phyloP scores from a whole-genome alignment of 1,140 invertebrate species.

The Meloidogyne chitwoodi region DNA sequence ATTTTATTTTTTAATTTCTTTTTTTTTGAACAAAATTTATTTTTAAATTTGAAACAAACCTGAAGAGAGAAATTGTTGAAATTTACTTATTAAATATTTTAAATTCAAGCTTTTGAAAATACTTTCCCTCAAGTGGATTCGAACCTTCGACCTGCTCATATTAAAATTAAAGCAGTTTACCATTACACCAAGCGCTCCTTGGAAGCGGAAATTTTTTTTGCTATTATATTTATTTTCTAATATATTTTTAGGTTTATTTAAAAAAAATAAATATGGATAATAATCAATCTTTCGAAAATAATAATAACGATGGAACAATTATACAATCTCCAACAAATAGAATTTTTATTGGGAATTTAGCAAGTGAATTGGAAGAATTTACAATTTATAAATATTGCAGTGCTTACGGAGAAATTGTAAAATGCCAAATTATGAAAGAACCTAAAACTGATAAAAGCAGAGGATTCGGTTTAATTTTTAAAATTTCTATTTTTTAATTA shows the following conservation, averaged over 20 bases:
- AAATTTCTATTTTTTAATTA: no score
- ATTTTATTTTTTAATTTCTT: no score
- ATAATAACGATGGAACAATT: background rate
- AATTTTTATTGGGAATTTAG: conserved; percentile 27
- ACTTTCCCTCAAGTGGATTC: background rate
- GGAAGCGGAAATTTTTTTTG: background rate
- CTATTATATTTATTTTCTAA: background rate
- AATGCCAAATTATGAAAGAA: conserved; percentile 34
- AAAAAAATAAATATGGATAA: background rate
- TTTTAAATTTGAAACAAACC: no score
- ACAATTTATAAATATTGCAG: conserved; percentile 26
- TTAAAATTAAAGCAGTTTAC: no score
- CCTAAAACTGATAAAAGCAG: conserved; percentile 17
- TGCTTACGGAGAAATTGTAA: conserved; percentile 18
- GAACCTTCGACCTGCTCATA: background rate
- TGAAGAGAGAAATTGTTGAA: no score
- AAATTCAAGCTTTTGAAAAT: background rate
- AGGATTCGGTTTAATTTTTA: conserved; percentile 16
- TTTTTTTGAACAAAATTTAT: no score
- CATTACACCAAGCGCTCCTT: background rate
- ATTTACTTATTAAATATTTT: no score
- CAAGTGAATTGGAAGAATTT: conserved; percentile 24
- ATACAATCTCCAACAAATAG: conserved; percentile 5
- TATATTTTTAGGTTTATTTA: background rate
- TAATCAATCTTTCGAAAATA: background rate